These are phyloP conservation scores for Ameiurus melas DNA, from an alignment of 2,113 vertebrate species.

Conservation along the genomic window DNA sequence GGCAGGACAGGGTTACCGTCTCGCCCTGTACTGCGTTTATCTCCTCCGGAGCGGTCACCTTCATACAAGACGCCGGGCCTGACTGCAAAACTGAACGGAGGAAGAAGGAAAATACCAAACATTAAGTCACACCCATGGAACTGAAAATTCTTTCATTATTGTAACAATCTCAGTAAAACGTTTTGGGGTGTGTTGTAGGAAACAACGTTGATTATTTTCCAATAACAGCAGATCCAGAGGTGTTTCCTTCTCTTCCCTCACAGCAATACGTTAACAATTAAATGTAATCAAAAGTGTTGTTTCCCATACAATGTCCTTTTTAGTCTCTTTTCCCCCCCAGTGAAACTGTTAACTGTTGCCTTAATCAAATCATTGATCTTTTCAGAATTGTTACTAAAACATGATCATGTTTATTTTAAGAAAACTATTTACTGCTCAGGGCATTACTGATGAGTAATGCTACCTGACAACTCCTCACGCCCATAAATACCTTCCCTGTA, in stretches of 20 bases:
- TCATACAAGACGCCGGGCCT: slow-evolving; percentile 64
- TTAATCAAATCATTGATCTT: no score
- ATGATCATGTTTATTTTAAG: no score
- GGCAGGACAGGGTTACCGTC: slow-evolving; percentile 74
- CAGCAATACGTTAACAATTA: no score
- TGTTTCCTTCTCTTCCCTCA: not conserved
- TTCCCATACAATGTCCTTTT: no score
- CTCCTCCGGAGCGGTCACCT: slow-evolving; percentile 74
- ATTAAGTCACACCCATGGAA: not conserved
- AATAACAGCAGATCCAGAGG: not conserved
- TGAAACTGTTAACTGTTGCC: no score
- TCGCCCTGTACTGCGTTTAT: slow-evolving; percentile 77
- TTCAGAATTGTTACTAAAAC: no score
- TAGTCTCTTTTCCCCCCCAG: no score
- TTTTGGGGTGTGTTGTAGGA: not conserved
- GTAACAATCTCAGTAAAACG: not conserved
- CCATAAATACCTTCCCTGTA: not conserved
- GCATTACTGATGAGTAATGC: no score
- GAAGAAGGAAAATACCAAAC: not conserved
- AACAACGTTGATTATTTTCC: not conserved
- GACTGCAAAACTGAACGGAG: slow-evolving; percentile 61
- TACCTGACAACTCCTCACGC: not conserved
- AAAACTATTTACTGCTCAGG: no score
- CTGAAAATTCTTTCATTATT: not conserved
- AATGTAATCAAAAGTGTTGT: no score